Evolutionary conservation across 1,140 invertebrate genomes (phyloP).

Genomic region (Phymorhynchus buccinoides): DNA sequence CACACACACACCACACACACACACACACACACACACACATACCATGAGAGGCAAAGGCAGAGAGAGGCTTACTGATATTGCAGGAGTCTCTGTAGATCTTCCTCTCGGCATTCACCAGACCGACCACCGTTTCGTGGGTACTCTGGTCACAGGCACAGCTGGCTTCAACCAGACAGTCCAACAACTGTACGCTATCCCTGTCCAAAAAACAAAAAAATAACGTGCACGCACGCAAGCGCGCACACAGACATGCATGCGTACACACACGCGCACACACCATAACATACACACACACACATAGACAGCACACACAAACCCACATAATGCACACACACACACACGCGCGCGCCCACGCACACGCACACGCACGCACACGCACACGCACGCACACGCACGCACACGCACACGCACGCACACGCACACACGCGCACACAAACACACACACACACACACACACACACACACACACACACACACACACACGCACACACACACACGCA

Average conservation of each 20-base stretch:
- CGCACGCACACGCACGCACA: not conserved
- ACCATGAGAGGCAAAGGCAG: not conserved
- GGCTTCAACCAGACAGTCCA: constrained; percentile 15
- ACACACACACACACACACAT: too few relatives aligned
- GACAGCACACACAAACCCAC: not conserved
- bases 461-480: constrained; percentile 9
- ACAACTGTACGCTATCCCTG: not conserved
- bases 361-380: not conserved
- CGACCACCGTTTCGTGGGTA: not conserved
- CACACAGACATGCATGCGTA: not conserved
- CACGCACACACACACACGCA: not conserved
- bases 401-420: not conserved
- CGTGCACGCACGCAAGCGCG: not conserved
- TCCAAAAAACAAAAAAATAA: not conserved
- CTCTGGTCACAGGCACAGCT: not conserved
- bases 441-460: constrained; percentile 7
- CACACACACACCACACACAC: too few relatives aligned
- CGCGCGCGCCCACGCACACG: not conserved
- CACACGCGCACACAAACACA: not conserved
- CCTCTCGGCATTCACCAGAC: not conserved
- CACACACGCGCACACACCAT: not conserved
- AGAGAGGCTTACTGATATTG: not conserved
- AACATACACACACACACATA: not conserved
- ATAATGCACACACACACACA: not conserved
- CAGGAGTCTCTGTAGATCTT: not conserved